A percentile compares a stretch with the other conserved stretches of the same genome.
These are phyloP conservation scores for Actinia tenebrosa DNA, from an alignment of 64 coral and sea anemone genomes.

Conservation along the genomic window DNA sequence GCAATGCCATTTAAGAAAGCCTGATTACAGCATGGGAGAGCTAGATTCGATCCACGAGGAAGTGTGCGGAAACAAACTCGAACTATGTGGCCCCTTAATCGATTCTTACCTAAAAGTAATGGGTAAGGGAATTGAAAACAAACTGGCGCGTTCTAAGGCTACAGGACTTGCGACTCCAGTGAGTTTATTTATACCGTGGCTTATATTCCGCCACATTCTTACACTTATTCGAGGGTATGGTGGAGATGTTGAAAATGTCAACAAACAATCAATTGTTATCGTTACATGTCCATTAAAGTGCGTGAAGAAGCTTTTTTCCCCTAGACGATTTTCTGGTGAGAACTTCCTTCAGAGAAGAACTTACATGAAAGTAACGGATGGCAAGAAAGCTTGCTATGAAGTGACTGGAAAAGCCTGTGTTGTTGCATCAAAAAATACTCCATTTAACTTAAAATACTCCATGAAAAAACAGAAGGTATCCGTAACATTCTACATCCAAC, in stretches of 20 bases:
- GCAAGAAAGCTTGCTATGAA: not conserved
- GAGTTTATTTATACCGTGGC: slow-evolving; percentile 42
- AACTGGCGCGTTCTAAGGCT: slow-evolving; percentile 37
- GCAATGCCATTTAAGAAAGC: slow-evolving; percentile 21
- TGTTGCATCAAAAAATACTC: slow-evolving; percentile 14
- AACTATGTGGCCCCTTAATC: slow-evolving; percentile 43
- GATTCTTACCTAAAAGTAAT: slow-evolving; percentile 44
- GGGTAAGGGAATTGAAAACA: slow-evolving; percentile 33
- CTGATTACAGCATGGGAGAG: slow-evolving; percentile 51
- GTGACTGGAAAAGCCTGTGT: slow-evolving; percentile 12
- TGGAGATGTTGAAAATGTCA: not conserved
- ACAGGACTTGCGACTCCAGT: slow-evolving; percentile 33
- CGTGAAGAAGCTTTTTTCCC: slow-evolving; percentile 35
- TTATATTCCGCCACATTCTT: slow-evolving; percentile 41
- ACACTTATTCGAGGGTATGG: slow-evolving; percentile 7
- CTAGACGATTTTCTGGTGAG: slow-evolving; percentile 16
- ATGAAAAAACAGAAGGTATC: slow-evolving; percentile 18
- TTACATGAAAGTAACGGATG: not conserved
- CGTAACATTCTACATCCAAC: slow-evolving; percentile 7
- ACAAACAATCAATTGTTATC: not conserved
- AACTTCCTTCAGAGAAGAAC: not conserved
- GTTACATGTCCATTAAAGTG: slow-evolving; percentile 7
- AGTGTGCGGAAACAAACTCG: slow-evolving; percentile 50
- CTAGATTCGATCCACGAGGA: slow-evolving; percentile 35
- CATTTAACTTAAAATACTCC: slow-evolving; percentile 20